These are phyloP conservation scores for Danaus chrysippus DNA, from an alignment of 2,888 invertebrate species.

Conservation along the genomic window DNA sequence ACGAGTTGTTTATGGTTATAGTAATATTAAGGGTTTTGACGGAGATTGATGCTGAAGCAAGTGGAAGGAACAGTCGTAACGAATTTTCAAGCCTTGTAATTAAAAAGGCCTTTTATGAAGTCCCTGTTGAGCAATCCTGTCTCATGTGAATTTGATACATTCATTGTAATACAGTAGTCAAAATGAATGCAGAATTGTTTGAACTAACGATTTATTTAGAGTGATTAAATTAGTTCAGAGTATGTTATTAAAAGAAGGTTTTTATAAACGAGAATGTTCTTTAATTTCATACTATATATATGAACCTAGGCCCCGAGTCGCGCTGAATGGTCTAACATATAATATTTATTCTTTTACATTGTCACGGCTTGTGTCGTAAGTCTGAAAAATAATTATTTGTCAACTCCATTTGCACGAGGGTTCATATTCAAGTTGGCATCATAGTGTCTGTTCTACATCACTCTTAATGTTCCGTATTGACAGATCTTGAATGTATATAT, in stretches of 20 bases:
- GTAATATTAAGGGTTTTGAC: neutral
- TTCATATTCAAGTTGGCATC: neutral
- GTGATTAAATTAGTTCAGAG: too few relatives aligned
- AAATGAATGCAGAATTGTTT: neutral
- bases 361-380: neutral
- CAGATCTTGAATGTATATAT: neutral
- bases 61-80: conserved; percentile 11
- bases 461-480: neutral
- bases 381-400: neutral
- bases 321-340: neutral
- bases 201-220: too few relatives aligned
- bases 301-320: neutral
- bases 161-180: neutral
- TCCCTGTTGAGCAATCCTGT: neutral
- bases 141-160: conserved; percentile 6
- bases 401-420: neutral
- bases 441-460: neutral
- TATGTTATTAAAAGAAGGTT: too few relatives aligned
- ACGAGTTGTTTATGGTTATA: neutral
- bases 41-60: neutral
- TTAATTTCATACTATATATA: neutral
- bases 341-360: neutral
- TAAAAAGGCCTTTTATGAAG: conserved; percentile 17
- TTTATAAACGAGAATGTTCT: neutral
- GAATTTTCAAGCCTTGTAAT: conserved; percentile 16